Percentiles rank a stretch among this genome's conserved stretches.
These are phyloP conservation scores for Platycnemis pennipes DNA, from an alignment of 2,888 invertebrate species.

Conservation along the genomic window DNA sequence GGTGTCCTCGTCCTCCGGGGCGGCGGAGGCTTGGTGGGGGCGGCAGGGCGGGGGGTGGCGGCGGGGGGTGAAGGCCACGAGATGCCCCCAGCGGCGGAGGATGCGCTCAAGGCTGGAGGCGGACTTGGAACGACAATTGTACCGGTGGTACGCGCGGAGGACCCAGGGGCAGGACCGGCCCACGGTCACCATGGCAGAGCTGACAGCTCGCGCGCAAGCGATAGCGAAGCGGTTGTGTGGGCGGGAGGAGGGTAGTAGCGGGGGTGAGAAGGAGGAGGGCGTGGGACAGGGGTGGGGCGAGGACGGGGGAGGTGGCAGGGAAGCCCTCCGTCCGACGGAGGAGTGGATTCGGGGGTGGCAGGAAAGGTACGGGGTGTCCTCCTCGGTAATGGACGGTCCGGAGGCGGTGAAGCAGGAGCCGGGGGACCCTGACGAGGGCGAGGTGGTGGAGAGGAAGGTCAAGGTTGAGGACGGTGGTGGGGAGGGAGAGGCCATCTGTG, in stretches of 20 bases:
- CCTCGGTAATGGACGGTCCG: conserved; percentile 21
- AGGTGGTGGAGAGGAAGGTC: conserved; percentile 14
- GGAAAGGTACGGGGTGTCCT: conserved; percentile 71
- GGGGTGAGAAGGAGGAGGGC: conserved; percentile 63
- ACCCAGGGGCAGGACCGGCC: conserved; percentile 70
- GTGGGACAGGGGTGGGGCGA: conserved; percentile 1
- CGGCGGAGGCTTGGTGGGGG: background rate
- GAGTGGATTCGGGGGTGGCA: conserved; percentile 72
- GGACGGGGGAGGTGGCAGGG: conserved; percentile 72
- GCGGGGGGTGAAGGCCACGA: conserved; percentile 33
- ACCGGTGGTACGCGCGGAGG: conserved; percentile 74
- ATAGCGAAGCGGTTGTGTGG: conserved; percentile 47
- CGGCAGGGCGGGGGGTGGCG: conserved; percentile 13
- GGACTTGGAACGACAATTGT: conserved; percentile 75
- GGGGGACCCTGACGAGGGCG: background rate
- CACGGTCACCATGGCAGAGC: conserved; percentile 69
- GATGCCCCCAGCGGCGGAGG: conserved; percentile 64
- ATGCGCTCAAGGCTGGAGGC: conserved; percentile 71
- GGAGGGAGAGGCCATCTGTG: background rate
- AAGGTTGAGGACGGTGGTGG: background rate
- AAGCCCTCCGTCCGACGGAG: conserved; percentile 70
- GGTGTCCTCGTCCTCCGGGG: conserved; percentile 46
- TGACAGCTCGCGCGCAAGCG: conserved; percentile 36
- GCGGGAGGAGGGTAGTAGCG: conserved; percentile 25
- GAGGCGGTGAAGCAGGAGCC: background rate